A percentile compares a stretch with the other conserved stretches of the same genome.
phyloP scores from a whole-genome alignment of 2,888 invertebrate genomes.

The Crioceris asparagi region DNA sequence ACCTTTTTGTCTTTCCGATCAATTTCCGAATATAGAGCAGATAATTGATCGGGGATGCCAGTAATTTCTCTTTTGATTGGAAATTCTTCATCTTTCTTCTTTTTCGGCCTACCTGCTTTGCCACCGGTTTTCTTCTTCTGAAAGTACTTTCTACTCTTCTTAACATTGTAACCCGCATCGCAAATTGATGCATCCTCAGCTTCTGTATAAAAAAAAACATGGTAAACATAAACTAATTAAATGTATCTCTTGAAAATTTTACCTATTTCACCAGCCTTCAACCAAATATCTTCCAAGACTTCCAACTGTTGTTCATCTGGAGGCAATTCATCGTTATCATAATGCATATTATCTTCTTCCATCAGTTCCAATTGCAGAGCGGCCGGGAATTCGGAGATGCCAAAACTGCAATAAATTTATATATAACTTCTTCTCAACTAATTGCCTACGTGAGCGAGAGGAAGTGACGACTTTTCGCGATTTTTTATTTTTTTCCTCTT shows the following conservation, averaged over 20 bases:
- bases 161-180: conserved; percentile 44
- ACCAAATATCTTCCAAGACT: conserved; percentile 67
- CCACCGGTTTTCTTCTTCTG: conserved; percentile 24
- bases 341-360: conserved; percentile 38
- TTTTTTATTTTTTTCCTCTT: too few relatives aligned
- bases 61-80: conserved; percentile 8
- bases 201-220: conserved; percentile 30
- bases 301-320: conserved; percentile 64
- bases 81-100: conserved; percentile 14
- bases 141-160: conserved; percentile 35
- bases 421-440: background rate
- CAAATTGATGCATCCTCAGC: conserved; percentile 43
- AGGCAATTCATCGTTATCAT: conserved; percentile 39
- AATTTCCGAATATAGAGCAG: conserved; percentile 25
- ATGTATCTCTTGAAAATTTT: conserved; percentile 14
- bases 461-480: too few relatives aligned
- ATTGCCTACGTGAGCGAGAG: too few relatives aligned
- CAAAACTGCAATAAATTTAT: conserved; percentile 17
- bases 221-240: background rate
- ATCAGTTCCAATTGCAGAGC: conserved; percentile 40
- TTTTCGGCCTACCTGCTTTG: conserved; percentile 8
- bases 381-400: conserved; percentile 33
- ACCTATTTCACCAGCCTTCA: conserved; percentile 71
- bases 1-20: conserved; percentile 29
- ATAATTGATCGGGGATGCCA: conserved; percentile 15